phyloP scores from a whole-genome alignment of 23 tunicate genomes.

The Halocynthia roretzi region DNA sequence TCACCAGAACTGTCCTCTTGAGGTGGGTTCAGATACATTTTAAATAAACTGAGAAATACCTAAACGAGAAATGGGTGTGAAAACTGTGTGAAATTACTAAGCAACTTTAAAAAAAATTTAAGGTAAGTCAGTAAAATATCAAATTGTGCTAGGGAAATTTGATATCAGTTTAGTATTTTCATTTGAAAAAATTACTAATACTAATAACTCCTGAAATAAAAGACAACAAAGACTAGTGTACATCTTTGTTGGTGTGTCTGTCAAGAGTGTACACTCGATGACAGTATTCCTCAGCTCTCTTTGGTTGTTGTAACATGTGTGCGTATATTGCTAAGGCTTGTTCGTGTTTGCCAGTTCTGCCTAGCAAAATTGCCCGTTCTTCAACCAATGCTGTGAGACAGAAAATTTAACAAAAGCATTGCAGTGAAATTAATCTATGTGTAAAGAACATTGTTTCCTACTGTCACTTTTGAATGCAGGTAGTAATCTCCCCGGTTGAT shows the following conservation, averaged over 20 bases:
- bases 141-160: not conserved
- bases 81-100: not conserved
- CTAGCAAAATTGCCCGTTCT: constrained; percentile 83
- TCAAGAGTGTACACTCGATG: constrained; percentile 45
- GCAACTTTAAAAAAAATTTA: not conserved
- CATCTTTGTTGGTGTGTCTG: constrained; percentile 53
- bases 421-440: not conserved
- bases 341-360: constrained; percentile 52
- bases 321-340: constrained; percentile 80
- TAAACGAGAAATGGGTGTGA: constrained; percentile 1
- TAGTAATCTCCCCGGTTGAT: constrained; percentile 60
- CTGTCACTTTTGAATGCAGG: constrained; percentile 51
- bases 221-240: constrained; percentile 4
- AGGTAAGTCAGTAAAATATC: not conserved
- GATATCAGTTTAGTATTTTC: not conserved
- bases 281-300: constrained; percentile 72
- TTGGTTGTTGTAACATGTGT: constrained; percentile 31
- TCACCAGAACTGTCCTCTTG: not conserved
- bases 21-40: constrained; percentile 59
- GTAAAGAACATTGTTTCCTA: constrained; percentile 16
- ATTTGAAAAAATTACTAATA: too few species aligned
- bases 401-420: not conserved
- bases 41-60: constrained; percentile 54
- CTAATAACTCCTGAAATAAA: not conserved
- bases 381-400: constrained; percentile 41